A percentile compares a stretch with the other conserved stretches of the same genome.
Evolutionary conservation across 2,888 invertebrate species (phyloP).

Genomic region (Pinctada fucata): DNA sequence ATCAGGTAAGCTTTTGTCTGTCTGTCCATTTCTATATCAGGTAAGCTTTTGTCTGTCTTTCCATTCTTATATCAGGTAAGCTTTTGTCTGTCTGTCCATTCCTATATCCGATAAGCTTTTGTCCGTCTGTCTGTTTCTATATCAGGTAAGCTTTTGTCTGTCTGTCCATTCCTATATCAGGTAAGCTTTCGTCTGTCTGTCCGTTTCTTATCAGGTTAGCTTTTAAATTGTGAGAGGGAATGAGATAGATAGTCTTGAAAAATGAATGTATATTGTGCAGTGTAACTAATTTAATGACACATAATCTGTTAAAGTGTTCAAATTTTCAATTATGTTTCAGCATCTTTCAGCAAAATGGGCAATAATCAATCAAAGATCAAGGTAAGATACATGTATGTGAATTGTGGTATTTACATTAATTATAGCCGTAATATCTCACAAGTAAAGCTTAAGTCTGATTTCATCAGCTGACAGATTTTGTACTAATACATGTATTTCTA

Average conservation of each 20-base stretch:
- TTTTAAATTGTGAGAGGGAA: constrained; percentile 71
- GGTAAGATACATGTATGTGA: constrained; percentile 53
- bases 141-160: constrained; percentile 79
- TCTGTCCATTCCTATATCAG: constrained; percentile 83
- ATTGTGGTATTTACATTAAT: background rate
- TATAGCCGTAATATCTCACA: no score
- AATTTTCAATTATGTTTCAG: background rate
- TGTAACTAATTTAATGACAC: no score
- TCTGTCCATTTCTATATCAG: constrained; percentile 83
- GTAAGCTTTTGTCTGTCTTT: constrained; percentile 47
- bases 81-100: constrained; percentile 84
- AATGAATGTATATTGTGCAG: no score
- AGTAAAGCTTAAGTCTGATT: no score
- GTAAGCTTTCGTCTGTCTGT: constrained; percentile 48
- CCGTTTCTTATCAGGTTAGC: no score
- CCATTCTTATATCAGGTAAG: constrained; percentile 33
- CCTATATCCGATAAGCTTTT: constrained; percentile 76
- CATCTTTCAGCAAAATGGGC: constrained; percentile 65
- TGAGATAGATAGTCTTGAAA: no score
- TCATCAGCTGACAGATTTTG: no score
- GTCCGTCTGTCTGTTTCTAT: background rate
- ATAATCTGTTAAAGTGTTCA: no score
- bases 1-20: constrained; percentile 59
- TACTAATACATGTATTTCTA: no score
- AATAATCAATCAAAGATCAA: constrained; percentile 63